Base-by-base conservation (phyloP, 2,113 vertebrate genomes). In the Boleophthalmus pectinirostris region DNA sequence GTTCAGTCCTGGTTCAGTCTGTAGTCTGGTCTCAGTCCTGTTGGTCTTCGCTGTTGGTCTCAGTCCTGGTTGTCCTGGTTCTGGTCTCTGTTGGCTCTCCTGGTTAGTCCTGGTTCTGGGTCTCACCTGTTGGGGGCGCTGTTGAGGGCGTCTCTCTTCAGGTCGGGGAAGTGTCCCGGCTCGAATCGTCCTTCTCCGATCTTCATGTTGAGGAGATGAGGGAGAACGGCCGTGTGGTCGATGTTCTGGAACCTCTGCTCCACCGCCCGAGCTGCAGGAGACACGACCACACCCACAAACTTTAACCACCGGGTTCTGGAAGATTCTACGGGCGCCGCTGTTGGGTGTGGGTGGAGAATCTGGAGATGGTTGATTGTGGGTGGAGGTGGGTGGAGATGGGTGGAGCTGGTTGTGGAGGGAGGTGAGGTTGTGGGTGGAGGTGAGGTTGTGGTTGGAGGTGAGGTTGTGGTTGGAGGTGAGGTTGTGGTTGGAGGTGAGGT, bases 191-290 rank as follows among this genome's bases (percentile, higher is more conserved):
- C 97, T 85, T 98, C 96, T 18, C 97, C 97, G 0, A 98, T 98
- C 92, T 96, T 97, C 97, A 98, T 98, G 76, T 98, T 94, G 8
- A 98, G 93, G 29, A 98, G 91, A 80, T 98, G 97, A 0, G 97
- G 97, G 77, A 95, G 96, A 77, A 98, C 92, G 75, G 97, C 96
- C 0, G 95, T 96, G 86, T 98, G 97, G 79, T 98, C 97, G 0
- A 98, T 96, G 93, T 97, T 97, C 90, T 92, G 90, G 68, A 97
- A 92, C 10, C 97, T 85, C 86, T 97, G 96, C 90, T 97, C 95
- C 0, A 97, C 94, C 81, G 96, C 93, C 47, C 95, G 94, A 71
- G 95, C 97, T 98, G 92, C 18, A 53, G 51, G 51, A 6, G 51
- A 23, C 87, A 72, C 79, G 49, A 49, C 15, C 47, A 49, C 15